Percentiles rank a stretch among this genome's conserved stretches.
phyloP scores from a whole-genome alignment of 2,797 vertebrate genomes.

The Dryobates pubescens region DNA sequence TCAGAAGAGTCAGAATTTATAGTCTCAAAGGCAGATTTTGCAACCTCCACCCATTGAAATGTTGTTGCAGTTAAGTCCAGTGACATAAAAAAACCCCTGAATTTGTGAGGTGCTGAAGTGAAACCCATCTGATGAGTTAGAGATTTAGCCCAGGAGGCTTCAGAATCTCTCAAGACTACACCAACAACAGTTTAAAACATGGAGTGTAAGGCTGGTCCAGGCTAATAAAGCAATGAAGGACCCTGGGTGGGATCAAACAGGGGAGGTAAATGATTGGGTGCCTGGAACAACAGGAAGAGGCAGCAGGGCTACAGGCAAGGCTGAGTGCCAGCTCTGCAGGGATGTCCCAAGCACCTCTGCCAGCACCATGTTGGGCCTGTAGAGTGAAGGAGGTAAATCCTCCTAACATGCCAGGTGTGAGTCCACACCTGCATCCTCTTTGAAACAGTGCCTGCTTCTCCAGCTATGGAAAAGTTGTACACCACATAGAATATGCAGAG shows the following conservation, averaged over 20 bases:
- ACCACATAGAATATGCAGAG: neutral
- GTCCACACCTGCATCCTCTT: constrained; percentile 45
- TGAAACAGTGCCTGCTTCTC: neutral
- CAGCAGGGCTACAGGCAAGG: neutral
- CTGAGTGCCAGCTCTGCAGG: neutral
- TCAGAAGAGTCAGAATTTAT: neutral
- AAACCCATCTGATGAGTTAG: neutral
- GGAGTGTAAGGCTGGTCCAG: neutral
- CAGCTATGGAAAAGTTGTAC: neutral
- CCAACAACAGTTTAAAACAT: neutral
- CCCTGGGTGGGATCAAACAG: neutral
- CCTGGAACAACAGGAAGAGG: neutral
- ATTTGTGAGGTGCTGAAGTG: neutral
- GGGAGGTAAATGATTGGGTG: neutral
- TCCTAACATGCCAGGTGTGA: neutral
- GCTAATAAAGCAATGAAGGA: neutral
- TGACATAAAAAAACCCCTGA: neutral
- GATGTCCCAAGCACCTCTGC: neutral
- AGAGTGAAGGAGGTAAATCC: neutral
- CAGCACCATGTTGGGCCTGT: neutral
- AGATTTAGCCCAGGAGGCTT: neutral
- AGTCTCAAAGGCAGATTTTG: neutral
- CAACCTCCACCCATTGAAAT: neutral
- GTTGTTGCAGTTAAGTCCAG: neutral
- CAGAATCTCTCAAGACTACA: neutral